Percentiles rank a stretch among this genome's conserved stretches.
phyloP scores from a whole-genome alignment of 2,113 vertebrate genomes.

The Murina feae region DNA sequence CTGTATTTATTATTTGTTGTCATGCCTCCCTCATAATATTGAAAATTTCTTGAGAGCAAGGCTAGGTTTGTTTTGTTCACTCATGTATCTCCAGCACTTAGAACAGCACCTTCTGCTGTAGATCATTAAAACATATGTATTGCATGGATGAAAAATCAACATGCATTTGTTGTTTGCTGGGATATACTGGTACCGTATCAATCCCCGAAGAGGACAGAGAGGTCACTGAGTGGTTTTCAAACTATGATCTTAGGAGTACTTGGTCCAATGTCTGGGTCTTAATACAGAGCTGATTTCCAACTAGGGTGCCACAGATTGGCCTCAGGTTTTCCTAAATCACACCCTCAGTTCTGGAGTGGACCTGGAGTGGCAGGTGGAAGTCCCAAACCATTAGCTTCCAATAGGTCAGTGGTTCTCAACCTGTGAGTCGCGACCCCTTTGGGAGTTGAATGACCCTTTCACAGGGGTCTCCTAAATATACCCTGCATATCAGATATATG shows the following conservation, averaged over 20 bases:
- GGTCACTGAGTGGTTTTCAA: not conserved
- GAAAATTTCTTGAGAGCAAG: not conserved
- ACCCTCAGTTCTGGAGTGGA: not conserved
- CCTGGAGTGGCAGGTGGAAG: not conserved
- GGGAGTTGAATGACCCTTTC: too few relatives aligned
- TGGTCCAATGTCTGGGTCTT: not conserved
- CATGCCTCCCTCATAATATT: not conserved
- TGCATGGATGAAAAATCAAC: not conserved
- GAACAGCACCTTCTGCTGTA: not conserved
- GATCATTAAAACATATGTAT: not conserved
- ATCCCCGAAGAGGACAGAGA: not conserved
- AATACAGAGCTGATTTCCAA: not conserved
- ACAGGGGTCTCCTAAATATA: too few relatives aligned
- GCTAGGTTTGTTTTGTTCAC: not conserved
- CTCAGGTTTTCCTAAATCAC: not conserved
- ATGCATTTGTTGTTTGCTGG: not conserved
- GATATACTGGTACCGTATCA: not conserved
- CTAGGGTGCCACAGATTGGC: not conserved
- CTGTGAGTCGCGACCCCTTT: too few relatives aligned
- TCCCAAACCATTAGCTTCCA: not conserved
- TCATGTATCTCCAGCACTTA: not conserved
- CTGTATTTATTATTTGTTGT: not conserved
- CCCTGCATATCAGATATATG: too few relatives aligned
- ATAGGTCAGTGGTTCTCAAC: too few relatives aligned
- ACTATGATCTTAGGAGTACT: not conserved